These are phyloP conservation scores for Drosophila kuntzei DNA, from an alignment of 2,888 invertebrate genomes.

Conservation along the genomic window DNA sequence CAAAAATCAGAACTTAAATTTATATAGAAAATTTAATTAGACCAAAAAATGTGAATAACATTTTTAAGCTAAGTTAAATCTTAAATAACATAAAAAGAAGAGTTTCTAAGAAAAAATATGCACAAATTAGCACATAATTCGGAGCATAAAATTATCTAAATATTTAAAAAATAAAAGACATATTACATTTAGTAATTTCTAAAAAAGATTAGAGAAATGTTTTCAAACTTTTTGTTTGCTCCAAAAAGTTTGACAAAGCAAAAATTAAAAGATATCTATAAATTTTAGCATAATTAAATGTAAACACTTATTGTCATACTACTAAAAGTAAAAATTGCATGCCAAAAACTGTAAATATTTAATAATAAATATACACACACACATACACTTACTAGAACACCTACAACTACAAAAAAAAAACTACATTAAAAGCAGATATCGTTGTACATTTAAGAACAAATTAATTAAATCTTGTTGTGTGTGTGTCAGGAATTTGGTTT, in stretches of 20 bases:
- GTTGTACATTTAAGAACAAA: conserved; percentile 27
- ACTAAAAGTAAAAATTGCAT: too few relatives aligned
- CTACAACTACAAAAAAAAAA: conserved; percentile 14
- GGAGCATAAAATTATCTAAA: neutral
- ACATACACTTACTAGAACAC: conserved; percentile 5
- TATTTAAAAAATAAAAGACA: neutral
- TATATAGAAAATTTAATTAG: too few relatives aligned
- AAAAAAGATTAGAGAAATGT: neutral
- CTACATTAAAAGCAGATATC: conserved; percentile 38
- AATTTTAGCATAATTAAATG: too few relatives aligned
- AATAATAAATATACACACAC: conserved; percentile 13
- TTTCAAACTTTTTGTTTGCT: neutral
- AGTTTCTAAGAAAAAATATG: neutral
- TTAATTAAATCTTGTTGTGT: conserved; percentile 30
- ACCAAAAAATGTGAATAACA: too few relatives aligned
- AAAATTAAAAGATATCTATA: too few relatives aligned
- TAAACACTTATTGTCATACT: too few relatives aligned
- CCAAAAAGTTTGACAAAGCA: neutral
- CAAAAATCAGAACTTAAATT: too few relatives aligned
- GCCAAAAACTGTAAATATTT: conserved; percentile 31
- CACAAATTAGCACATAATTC: neutral
- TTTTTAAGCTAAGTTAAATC: too few relatives aligned
- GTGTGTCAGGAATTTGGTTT: conserved; percentile 1
- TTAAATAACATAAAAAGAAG: too few relatives aligned
- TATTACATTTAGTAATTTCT: neutral